Evolutionary conservation across 2,888 invertebrate genomes (phyloP).

Genomic region (Unio pictorum): DNA sequence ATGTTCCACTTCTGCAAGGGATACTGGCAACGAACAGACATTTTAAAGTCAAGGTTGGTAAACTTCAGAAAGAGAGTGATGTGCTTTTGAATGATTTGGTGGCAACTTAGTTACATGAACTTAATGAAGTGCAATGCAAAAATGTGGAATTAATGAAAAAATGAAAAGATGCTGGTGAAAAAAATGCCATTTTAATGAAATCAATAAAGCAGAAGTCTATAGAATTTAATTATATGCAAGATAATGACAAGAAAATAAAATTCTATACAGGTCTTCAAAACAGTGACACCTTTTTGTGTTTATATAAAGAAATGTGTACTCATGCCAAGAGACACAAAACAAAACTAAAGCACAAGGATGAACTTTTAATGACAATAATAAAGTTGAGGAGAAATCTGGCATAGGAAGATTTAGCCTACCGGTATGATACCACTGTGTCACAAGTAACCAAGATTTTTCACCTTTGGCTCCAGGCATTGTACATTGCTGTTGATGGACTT

Average conservation of each 20-base stretch:
- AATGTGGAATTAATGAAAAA: too few relatives aligned
- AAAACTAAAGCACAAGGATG: slow-evolving; percentile 4
- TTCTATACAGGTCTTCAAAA: slow-evolving; percentile 3
- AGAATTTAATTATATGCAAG: not conserved
- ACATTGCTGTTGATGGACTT: too few relatives aligned
- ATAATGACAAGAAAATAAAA: slow-evolving; percentile 1
- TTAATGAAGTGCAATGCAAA: too few relatives aligned
- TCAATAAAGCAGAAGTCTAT: not conserved
- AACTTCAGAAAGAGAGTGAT: too few relatives aligned
- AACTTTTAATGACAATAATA: slow-evolving; percentile 4
- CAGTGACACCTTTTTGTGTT: not conserved
- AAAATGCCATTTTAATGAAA: not conserved
- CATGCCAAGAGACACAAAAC: slow-evolving; percentile 1
- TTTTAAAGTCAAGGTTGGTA: too few relatives aligned
- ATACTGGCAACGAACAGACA: too few relatives aligned
- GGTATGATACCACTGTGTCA: not conserved
- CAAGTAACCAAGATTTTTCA: too few relatives aligned
- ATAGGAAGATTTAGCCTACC: slow-evolving; percentile 3
- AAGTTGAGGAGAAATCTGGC: slow-evolving; percentile 5
- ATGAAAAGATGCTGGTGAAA: too few relatives aligned
- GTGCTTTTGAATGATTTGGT: too few relatives aligned
- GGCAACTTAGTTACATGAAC: too few relatives aligned
- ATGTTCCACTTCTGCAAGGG: too few relatives aligned
- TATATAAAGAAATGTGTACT: not conserved
- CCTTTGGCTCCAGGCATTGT: too few relatives aligned